Evolutionary conservation across 2,797 vertebrate genomes (phyloP), one percentile per base, ranked within the genome.

Genomic region (Gallirallus australis): DNA sequence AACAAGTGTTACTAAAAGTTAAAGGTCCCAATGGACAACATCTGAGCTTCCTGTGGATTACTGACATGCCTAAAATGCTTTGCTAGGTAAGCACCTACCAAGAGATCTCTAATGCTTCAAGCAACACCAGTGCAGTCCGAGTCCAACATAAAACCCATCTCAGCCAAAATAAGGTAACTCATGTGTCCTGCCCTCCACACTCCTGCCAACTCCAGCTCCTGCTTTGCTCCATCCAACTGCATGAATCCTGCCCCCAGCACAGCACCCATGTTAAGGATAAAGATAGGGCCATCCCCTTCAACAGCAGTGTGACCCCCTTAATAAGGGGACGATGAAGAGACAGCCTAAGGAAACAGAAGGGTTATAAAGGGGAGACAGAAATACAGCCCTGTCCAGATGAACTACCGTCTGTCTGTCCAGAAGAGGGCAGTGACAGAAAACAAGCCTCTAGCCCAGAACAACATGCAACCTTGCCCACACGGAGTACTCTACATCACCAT

Each of bases 161-260:
- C 57, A 48, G 53, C 31, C 63, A 6, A 6, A 63, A 79, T 7
- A 2, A 17, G 3, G 7, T 6, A 56, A n/a, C 24, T 31, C 12
- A 0, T 0, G 0, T 12, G 3, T 31, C 54, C 72, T 63, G 60
- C 20, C 48, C 3, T 10, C 60, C 39, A 12, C 8, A 4, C 7
- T 21, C 47, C 30, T 52, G 25, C 24, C 28, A 52, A 12, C 30
- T 37, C 73, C 1, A 13, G 23, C 14, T 7, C 48, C 39, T 20
- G 2, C 7, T 14, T 16, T 47, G 25, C 45, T n/a, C 59, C 40
- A 33, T 27, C 15, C 11, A 2, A 24, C n/a, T n/a, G 37, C 59
- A n/a, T 2, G 17, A 71, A 48, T 60, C 53, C 53, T 48, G 30
- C 15, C 47, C 50, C 20, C 28, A 39, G 61, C 1, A 1, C 11